phyloP scores from a whole-genome alignment of 2,888 invertebrate species.

The Trimorus sp. region DNA sequence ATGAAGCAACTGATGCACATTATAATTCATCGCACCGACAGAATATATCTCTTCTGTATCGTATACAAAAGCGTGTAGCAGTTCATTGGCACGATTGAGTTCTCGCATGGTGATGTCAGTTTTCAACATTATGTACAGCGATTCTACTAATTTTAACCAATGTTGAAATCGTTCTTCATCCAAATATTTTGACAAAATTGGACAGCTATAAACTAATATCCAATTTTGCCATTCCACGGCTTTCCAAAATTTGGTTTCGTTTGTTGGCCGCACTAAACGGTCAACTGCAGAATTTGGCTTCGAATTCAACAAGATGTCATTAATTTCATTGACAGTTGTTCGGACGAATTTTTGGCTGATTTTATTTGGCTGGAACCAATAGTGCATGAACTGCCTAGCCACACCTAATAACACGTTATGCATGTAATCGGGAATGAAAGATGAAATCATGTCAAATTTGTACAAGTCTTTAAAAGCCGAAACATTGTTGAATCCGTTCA shows the following conservation, averaged over 20 bases:
- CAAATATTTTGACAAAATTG: slow-evolving; percentile 29
- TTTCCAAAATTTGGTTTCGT: slow-evolving; percentile 41
- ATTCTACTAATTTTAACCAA: slow-evolving; percentile 18
- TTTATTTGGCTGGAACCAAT: slow-evolving; percentile 34
- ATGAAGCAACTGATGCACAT: slow-evolving; percentile 50
- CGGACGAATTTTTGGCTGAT: no score
- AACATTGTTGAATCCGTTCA: slow-evolving; percentile 26
- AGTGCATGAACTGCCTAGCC: slow-evolving; percentile 26
- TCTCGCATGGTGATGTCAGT: slow-evolving; percentile 23
- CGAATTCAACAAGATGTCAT: neutral
- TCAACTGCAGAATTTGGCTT: slow-evolving; percentile 31
- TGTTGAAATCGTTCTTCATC: slow-evolving; percentile 16
- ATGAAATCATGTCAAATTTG: slow-evolving; percentile 44
- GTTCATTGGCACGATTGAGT: slow-evolving; percentile 24
- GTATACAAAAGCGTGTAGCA: slow-evolving; percentile 24
- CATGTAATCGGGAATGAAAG: slow-evolving; percentile 54
- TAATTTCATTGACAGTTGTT: neutral
- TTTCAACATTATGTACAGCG: slow-evolving; percentile 23
- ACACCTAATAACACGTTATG: slow-evolving; percentile 42
- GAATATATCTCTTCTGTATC: slow-evolving; percentile 33
- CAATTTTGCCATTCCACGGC: slow-evolving; percentile 49
- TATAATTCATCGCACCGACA: slow-evolving; percentile 26
- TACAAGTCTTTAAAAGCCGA: slow-evolving; percentile 28
- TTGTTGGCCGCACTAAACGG: slow-evolving; percentile 39
- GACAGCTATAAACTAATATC: slow-evolving; percentile 42